Percentiles rank a stretch among this genome's conserved stretches.
Evolutionary conservation across 2,888 invertebrate genomes (phyloP).

Genomic region (Pseudoips prasinana): DNA sequence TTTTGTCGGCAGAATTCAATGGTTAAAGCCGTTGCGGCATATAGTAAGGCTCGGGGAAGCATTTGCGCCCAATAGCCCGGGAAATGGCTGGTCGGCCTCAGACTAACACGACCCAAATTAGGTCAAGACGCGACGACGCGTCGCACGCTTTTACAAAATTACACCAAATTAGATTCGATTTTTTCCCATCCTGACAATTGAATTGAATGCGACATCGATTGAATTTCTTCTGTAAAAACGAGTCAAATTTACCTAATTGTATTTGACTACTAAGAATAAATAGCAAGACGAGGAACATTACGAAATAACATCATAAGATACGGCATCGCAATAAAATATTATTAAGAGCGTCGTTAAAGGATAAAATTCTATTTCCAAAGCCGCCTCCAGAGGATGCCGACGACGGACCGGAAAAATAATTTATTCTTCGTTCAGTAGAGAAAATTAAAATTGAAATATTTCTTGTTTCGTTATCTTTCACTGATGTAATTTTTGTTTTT

Average conservation of each 20-base stretch:
- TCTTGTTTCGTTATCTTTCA: constrained; percentile 25
- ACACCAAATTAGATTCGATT: constrained; percentile 47
- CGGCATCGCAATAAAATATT: constrained; percentile 32
- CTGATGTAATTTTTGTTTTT: constrained; percentile 22
- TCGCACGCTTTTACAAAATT: constrained; percentile 47
- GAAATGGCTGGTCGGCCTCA: constrained; percentile 46
- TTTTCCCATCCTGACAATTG: constrained; percentile 25
- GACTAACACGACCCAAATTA: constrained; percentile 52
- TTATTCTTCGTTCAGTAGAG: constrained; percentile 42
- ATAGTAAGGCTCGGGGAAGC: constrained; percentile 39
- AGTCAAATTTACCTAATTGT: constrained; percentile 17
- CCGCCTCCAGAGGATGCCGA: constrained; percentile 33
- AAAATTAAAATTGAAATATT: constrained; percentile 51
- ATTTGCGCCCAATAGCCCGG: constrained; percentile 60
- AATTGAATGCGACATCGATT: constrained; percentile 17
- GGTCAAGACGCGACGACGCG: constrained; percentile 55
- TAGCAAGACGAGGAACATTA: constrained; percentile 14
- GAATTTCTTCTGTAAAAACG: constrained; percentile 12
- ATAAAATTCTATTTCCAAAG: constrained; percentile 47
- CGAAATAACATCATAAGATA: constrained; percentile 32
- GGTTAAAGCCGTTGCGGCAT: constrained; percentile 48
- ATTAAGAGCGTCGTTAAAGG: constrained; percentile 41
- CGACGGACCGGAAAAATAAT: constrained; percentile 43
- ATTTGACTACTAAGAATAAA: constrained; percentile 7
- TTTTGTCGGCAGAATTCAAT: constrained; percentile 54